These are phyloP conservation scores for Cyrtorhinus lividipennis DNA, from an alignment of 1,140 invertebrate genomes.

Conservation along the genomic window DNA sequence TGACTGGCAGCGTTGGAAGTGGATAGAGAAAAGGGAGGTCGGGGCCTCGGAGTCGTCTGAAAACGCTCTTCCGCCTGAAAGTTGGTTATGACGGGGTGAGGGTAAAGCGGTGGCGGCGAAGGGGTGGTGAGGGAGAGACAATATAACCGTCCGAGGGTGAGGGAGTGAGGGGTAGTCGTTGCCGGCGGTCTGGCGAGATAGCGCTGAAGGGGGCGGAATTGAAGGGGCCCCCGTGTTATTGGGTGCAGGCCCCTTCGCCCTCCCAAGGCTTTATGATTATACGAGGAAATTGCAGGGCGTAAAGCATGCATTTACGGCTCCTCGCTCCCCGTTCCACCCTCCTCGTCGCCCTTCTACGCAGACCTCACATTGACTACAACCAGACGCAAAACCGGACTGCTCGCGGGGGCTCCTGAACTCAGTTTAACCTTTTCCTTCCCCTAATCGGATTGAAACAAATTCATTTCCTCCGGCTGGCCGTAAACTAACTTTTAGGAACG, in stretches of 20 bases:
- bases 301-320: conserved; percentile 7
- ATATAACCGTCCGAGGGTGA: too few species aligned
- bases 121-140: too few species aligned
- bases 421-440: too few species aligned
- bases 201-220: not conserved
- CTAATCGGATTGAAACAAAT: not conserved
- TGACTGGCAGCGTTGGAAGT: not conserved
- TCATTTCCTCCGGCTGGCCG: not conserved
- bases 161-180: not conserved
- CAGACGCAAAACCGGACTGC: too few species aligned
- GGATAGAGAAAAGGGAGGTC: not conserved
- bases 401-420: too few species aligned
- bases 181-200: not conserved
- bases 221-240: not conserved
- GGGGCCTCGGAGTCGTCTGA: too few species aligned
- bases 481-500: not conserved
- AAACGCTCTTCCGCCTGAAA: too few species aligned
- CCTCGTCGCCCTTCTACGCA: not conserved
- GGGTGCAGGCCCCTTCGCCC: not conserved
- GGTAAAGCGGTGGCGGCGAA: too few species aligned
- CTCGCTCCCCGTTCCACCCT: not conserved
- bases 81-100: not conserved
- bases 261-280: not conserved
- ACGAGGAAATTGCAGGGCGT: not conserved
- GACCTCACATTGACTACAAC: not conserved